Base-by-base conservation (phyloP, 2,797 vertebrate genomes). In the Ambastaia sidthimunki region DNA sequence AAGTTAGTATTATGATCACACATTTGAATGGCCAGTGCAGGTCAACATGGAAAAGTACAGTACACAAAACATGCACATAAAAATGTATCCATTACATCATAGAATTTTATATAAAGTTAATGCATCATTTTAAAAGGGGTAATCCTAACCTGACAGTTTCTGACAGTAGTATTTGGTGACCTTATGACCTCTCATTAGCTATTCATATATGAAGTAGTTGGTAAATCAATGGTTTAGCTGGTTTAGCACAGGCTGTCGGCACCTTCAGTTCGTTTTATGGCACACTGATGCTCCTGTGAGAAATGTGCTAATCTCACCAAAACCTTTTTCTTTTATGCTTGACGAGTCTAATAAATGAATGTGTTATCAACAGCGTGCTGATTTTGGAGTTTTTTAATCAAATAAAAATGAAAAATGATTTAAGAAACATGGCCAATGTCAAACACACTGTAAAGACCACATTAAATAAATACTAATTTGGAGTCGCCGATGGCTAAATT, bases 161-260 rank as follows among this genome's bases (percentile, higher is more conserved):
- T 62, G 71, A 31, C 57, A 62, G 71, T 4, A 23, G 5, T 62
- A 62, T 28, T 60, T 31, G 71, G 37, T 62, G 37, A 28, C 16
- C 55, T 48, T 60, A 60, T 28, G 71, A 9, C 55, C 37, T 28
- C 71, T 73, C 55, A 15, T 74, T 48, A 62, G 59, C 21, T 66
- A 75, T 66, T 65, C 28, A 25, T 16, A 41, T 55, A 54, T 75
- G 34, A 66, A 66, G 31, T n/a, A 54, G n/a, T 25, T 66, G 47
- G 2, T 66, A 75, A 67, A 76, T 67, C 10, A 76, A 76, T 25
- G 31, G 25, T 7, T 55, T 34, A 18, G n/a, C n/a, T n/a, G n/a
- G n/a, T 73, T 66, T 41, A 66, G 54, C 19, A 67, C 28, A 75
- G 47, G n/a, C 28, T 75, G 47, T 65, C 44, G 52, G 13, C 28